Conservation (phyloP, 2,888 invertebrate species). For the Octodonta nipae region DNA sequence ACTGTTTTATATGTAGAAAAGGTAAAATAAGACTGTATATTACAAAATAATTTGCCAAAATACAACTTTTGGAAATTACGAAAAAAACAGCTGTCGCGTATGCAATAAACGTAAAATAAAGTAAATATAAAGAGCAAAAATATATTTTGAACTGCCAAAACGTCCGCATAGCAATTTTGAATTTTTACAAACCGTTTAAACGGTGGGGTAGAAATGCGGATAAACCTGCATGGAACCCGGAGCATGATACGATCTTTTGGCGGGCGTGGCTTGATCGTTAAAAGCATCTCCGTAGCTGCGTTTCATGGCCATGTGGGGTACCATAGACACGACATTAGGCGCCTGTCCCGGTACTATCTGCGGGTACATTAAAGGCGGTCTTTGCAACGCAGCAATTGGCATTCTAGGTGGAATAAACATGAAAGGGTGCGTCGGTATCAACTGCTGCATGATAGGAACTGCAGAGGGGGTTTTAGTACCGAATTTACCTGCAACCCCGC, state of each 20-base stretch:
- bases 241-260: constrained; percentile 30
- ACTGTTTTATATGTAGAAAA: too few relatives aligned
- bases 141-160: too few relatives aligned
- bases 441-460: constrained; percentile 27
- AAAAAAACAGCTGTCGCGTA: too few relatives aligned
- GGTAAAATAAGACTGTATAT: too few relatives aligned
- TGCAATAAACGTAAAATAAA: too few relatives aligned
- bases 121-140: too few relatives aligned
- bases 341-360: constrained; percentile 23
- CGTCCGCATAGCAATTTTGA: too few relatives aligned
- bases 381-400: constrained; percentile 16
- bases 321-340: constrained; percentile 23
- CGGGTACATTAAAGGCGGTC: constrained; percentile 19
- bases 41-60: too few relatives aligned
- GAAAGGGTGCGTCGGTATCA: constrained; percentile 30
- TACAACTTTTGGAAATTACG: too few relatives aligned
- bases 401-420: constrained; percentile 21
- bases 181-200: constrained; percentile 22
- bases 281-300: constrained; percentile 35
- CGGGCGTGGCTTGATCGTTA: constrained; percentile 26
- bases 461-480: constrained; percentile 18
- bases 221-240: constrained; percentile 27
- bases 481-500: constrained; percentile 9
- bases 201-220: constrained; percentile 32
- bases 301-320: constrained; percentile 31